phyloP scores from a whole-genome alignment of 1,140 invertebrate species.

The Zaprionus davidi region DNA sequence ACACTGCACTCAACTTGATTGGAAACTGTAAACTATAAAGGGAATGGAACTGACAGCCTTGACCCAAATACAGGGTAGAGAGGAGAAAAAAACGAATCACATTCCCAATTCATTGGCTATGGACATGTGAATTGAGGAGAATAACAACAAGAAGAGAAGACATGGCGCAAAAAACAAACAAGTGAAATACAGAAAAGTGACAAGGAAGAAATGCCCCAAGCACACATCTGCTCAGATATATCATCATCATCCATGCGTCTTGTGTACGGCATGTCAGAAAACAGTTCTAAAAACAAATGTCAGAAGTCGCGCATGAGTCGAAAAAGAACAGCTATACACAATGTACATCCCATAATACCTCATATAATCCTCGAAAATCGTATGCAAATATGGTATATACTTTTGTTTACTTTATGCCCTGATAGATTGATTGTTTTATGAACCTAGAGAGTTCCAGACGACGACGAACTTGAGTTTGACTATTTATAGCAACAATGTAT shows the following conservation, averaged over 20 bases:
- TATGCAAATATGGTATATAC: slow-evolving; percentile 45
- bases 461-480: slow-evolving; percentile 14
- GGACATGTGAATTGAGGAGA: slow-evolving; percentile 25
- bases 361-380: slow-evolving; percentile 18
- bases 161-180: not conserved
- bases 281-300: slow-evolving; percentile 75
- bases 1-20: slow-evolving; percentile 39
- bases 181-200: slow-evolving; percentile 21
- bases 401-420: slow-evolving; percentile 61
- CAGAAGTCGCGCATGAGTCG: slow-evolving; percentile 33
- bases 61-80: slow-evolving; percentile 46
- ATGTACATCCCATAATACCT: not conserved
- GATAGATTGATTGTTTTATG: slow-evolving; percentile 68
- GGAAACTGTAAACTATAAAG: not conserved
- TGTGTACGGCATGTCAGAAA: slow-evolving; percentile 57
- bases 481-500: slow-evolving; percentile 22
- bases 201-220: slow-evolving; percentile 54
- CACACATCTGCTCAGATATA: slow-evolving; percentile 75
- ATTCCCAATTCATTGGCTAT: not conserved
- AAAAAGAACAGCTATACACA: not conserved
- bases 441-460: not conserved
- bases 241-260: slow-evolving; percentile 61
- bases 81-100: not conserved
- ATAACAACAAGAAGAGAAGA: slow-evolving; percentile 18
- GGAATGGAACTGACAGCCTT: slow-evolving; percentile 41